These are phyloP conservation scores for Clivina fossor DNA, from an alignment of 2,888 invertebrate species.

Conservation along the genomic window DNA sequence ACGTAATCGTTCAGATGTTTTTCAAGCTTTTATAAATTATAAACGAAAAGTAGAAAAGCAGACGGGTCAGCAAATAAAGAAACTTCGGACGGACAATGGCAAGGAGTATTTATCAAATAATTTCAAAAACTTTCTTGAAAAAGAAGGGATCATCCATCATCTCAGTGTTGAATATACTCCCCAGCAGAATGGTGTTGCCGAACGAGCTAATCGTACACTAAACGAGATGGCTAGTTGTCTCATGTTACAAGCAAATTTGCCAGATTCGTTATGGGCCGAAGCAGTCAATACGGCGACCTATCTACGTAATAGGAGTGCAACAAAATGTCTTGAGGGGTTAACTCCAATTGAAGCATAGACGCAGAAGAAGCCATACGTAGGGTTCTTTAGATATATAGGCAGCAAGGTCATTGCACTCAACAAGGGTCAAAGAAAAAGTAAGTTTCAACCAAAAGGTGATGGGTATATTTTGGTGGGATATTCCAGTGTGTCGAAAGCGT, in stretches of 20 bases:
- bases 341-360: constrained; percentile 37
- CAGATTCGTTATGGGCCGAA: constrained; percentile 44
- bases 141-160: constrained; percentile 40
- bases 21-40: constrained; percentile 30
- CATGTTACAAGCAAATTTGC: constrained; percentile 39
- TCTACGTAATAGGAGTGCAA: constrained; percentile 39
- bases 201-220: constrained; percentile 43
- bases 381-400: constrained; percentile 37
- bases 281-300: constrained; percentile 38
- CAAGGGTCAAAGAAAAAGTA: constrained; percentile 6
- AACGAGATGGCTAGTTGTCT: constrained; percentile 43
- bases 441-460: constrained; percentile 13
- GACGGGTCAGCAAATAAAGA: constrained; percentile 31
- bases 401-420: constrained; percentile 32
- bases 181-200: constrained; percentile 44
- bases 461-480: background rate
- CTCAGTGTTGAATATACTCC: constrained; percentile 43
- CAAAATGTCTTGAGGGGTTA: constrained; percentile 16
- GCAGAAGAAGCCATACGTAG: constrained; percentile 37
- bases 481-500: background rate
- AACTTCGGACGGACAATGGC: constrained; percentile 35
- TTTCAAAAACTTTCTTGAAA: constrained; percentile 35
- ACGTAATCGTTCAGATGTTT: constrained; percentile 29
- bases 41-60: constrained; percentile 30
- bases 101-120: constrained; percentile 28